Conservation (phyloP, 35 echinoderm and acorn worm species). For the Heliocidaris tuberculata region DNA sequence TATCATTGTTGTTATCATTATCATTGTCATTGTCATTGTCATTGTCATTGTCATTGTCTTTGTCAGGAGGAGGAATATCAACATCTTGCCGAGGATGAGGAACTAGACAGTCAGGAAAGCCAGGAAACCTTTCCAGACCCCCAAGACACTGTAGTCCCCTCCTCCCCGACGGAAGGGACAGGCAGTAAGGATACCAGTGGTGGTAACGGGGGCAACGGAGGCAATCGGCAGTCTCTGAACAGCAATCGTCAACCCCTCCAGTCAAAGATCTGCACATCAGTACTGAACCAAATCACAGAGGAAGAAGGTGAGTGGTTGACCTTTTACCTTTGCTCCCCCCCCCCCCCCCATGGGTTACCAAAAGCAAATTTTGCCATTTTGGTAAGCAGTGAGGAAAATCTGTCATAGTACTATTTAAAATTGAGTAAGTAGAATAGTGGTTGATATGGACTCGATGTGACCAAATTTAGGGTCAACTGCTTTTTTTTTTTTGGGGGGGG, state of each 20-base stretch:
- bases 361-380: no score
- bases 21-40: conserved; percentile 23
- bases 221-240: conserved; percentile 21
- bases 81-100: conserved; percentile 77
- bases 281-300: conserved; percentile 94
- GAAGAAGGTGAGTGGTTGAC: conserved; percentile 81
- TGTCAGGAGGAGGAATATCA: conserved; percentile 82
- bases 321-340: background rate
- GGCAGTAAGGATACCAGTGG: background rate
- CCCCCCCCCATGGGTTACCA: background rate
- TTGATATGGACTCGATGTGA: no score
- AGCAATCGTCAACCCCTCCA: conserved; percentile 38
- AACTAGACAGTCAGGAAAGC: background rate
- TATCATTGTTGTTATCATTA: no score
- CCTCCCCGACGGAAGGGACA: background rate
- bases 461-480: no score
- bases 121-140: conserved; percentile 36
- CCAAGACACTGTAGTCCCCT: conserved; percentile 5
- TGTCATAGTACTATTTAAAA: no score
- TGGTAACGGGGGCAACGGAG: background rate
- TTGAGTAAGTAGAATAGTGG: no score
- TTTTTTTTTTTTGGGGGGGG: no score
- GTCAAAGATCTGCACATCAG: conserved; percentile 57
- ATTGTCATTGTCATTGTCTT: background rate
- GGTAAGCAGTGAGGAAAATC: no score